Evolutionary conservation across 2,888 invertebrate species (phyloP).

Genomic region (Brachypalpus laphriformis): DNA sequence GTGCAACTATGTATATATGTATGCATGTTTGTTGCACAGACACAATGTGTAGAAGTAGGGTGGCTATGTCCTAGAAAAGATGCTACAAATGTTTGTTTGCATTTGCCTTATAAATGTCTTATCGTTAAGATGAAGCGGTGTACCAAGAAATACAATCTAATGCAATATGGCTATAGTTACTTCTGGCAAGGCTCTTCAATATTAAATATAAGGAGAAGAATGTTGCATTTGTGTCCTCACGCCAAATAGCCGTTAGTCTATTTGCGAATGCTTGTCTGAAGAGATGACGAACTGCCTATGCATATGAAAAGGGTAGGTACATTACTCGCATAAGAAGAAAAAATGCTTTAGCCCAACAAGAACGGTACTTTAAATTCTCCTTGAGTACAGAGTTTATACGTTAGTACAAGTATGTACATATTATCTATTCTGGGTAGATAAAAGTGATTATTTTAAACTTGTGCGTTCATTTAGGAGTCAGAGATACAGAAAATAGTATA

Average conservation of each 20-base stretch:
- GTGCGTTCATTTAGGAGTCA: neutral
- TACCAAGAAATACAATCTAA: conserved; percentile 73
- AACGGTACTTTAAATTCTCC: conserved; percentile 48
- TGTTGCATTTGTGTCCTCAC: conserved; percentile 54
- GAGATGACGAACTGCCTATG: conserved; percentile 47
- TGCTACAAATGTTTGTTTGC: conserved; percentile 70
- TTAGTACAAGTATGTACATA: neutral
- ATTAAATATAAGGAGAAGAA: conserved; percentile 63
- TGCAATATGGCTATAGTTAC: conserved; percentile 71
- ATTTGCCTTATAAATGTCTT: conserved; percentile 73
- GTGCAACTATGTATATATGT: neutral
- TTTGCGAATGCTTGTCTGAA: conserved; percentile 65
- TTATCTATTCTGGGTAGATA: neutral
- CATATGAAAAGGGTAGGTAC: conserved; percentile 2
- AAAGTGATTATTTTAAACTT: neutral
- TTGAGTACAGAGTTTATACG: conserved; percentile 19
- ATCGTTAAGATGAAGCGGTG: conserved; percentile 71
- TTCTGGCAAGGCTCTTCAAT: conserved; percentile 65
- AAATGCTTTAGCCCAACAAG: neutral
- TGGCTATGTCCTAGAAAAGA: conserved; percentile 67
- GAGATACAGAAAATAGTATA: neutral
- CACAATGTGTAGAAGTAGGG: conserved; percentile 61
- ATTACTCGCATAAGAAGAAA: neutral
- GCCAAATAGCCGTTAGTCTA: conserved; percentile 64
- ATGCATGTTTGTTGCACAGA: conserved; percentile 47